Evolutionary conservation across 2,888 invertebrate genomes (phyloP).

Genomic region (Dysmachus trigonus): DNA sequence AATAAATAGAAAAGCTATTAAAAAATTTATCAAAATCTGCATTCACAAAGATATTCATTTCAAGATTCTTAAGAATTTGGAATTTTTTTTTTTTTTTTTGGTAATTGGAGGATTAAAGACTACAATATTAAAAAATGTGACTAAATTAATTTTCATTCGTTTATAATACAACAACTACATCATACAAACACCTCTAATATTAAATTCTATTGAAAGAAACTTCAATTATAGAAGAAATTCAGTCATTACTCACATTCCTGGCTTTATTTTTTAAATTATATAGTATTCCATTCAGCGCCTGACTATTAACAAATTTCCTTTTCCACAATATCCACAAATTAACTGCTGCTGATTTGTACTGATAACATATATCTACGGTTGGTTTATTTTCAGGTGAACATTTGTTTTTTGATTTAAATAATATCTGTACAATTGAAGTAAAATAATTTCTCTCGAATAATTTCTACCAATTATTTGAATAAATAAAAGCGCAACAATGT

Average conservation of each 20-base stretch:
- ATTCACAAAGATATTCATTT: neutral
- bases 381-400: no score
- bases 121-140: neutral
- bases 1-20: conserved; percentile 27
- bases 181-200: neutral
- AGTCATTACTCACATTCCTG: neutral
- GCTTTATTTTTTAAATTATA: neutral
- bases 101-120: neutral
- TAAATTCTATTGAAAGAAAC: neutral
- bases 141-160: neutral
- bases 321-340: neutral
- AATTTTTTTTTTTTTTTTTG: neutral
- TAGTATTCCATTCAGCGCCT: neutral
- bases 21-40: neutral
- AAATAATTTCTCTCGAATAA: neutral
- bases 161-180: neutral
- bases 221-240: neutral
- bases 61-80: neutral
- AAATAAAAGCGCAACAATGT: neutral
- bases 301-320: neutral
- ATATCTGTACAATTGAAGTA: neutral
- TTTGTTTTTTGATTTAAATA: neutral
- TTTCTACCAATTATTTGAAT: neutral
- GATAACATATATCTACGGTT: neutral
- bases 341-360: neutral